Conservation (phyloP, 92 coral and sea anemone species). For the Pocillopora meandrina region DNA sequence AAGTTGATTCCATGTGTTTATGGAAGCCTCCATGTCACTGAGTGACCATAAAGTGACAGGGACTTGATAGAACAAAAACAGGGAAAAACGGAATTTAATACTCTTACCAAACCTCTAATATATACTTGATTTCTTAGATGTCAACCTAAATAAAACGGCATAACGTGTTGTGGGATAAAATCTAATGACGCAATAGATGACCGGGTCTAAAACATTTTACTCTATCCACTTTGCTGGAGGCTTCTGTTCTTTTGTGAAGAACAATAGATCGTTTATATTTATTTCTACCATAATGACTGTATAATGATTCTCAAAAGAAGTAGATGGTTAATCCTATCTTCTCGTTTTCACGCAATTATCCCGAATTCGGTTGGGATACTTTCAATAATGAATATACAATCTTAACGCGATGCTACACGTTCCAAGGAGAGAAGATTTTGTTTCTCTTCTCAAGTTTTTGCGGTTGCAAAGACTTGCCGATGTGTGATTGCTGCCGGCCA, state of each 20-base stretch:
- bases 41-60: conserved; percentile 14
- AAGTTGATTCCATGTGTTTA: conserved; percentile 9
- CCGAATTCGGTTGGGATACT: not conserved
- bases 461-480: not conserved
- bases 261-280: conserved; percentile 16
- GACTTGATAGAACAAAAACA: conserved; percentile 3
- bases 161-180: not conserved
- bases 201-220: not conserved
- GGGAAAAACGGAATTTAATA: conserved; percentile 23
- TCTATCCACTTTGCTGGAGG: not conserved
- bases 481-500: conserved; percentile 18
- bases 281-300: not conserved
- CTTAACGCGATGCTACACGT: not conserved
- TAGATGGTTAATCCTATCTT: conserved; percentile 25
- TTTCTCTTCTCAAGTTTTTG: not conserved
- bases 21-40: conserved; percentile 9
- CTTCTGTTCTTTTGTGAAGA: not conserved
- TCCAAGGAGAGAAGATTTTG: not conserved
- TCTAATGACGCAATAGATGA: not conserved
- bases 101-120: not conserved
- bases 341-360: conserved; percentile 15
- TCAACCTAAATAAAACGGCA: not conserved
- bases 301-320: conserved; percentile 15
- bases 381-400: not conserved
- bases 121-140: not conserved